Base-by-base conservation (phyloP, 2,797 vertebrate species). In the Echiichthys vipera region DNA sequence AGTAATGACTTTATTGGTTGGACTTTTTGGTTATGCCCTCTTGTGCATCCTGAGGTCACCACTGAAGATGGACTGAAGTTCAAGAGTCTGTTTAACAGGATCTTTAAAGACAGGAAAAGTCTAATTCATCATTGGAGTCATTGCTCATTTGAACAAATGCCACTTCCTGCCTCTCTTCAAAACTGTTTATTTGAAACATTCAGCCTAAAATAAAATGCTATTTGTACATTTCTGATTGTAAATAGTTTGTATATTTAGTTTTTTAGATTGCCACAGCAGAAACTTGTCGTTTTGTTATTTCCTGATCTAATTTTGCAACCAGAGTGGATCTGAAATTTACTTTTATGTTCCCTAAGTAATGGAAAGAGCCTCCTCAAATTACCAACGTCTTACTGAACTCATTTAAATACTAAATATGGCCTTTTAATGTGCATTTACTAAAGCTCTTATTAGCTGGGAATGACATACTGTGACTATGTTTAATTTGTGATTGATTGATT, bases 81-180 rank as follows among this genome's bases (percentile, higher is more conserved):
- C 25, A 40, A 50, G 22, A 51, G 62, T 25, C 27, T 42, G 25
- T 66, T 71, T 13, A 25, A 71, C 25, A 5, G 17, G 15, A 56
- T 63, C 18, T 46, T 62, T 30, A 27, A 40, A 54, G 14, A 72
- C 54, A 70, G 59, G 53, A 70, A 74, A 46, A 39, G 3, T 2
- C 29, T 39, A 25, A 58, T 49, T 37, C 11, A 34, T 57, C 47
- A 74, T 49, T 49, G 36, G 6, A 32, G 46, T 40, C 43, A 51
- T 29, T 5, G 20, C 27, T 58, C 25, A 20, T 46, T 57, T 56
- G 14, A 58, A 62, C 29, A 20, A 22, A 49, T 4, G 25, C 24
- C 43, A 57, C 12, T 4, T 10, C 27, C 7, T 43, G 12, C 5
- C 14, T 54, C 27, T 10, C 43, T 22, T 7, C 7, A 30, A 36